Evolutionary conservation across 2,888 invertebrate species (phyloP), one percentile per base, ranked within the genome.

Genomic region (Holacanthella duospinosa): DNA sequence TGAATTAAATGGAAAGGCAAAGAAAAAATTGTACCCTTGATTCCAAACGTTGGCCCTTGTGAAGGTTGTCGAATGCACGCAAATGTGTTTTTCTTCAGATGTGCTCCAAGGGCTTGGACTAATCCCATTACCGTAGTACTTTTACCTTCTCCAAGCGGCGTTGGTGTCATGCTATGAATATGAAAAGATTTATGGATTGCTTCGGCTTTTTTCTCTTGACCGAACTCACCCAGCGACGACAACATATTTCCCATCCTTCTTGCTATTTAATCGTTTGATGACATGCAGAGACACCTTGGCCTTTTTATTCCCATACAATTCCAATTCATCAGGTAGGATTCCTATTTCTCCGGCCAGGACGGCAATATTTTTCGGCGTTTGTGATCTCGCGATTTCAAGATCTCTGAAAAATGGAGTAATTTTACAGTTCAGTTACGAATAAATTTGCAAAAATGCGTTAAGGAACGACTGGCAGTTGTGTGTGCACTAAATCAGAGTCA

Each of bases 61-160:
- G 95, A 96, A 1, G 99, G 97, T 76, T 99, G 99, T 1, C 99
- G 83, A 74, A 99, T 84, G 74, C 93, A 93, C 1, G 93, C 97
- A 76, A 99, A 87, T 0, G 92, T 85, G 79, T 97, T 96, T 71
- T 83, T 86, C 2, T 84, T 82, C 71, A 85, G 84, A 75, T 93
- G 91, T 0, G 89, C 90, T 1, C 88, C 85, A 61, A 99, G 79
- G 1, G 97, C 95, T 79, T 99, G 99, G 2, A 87, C 88, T 69
- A 97, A 48, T 25, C 59, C 59, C 66, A 99, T 82, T 0, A 92
- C 83, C 0, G 94, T 95, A 0, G 99, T 99, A 74, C 93, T 95
- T 80, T 99, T 99, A 29, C 97, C 97, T 80, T 99, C 97, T 1
- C 99, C 99, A n/a, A 99, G 81, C 0, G 97, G 95, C 0, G 99